These are phyloP conservation scores for Erethizon dorsatum DNA, from an alignment of 2,797 vertebrate species.

Conservation along the genomic window DNA sequence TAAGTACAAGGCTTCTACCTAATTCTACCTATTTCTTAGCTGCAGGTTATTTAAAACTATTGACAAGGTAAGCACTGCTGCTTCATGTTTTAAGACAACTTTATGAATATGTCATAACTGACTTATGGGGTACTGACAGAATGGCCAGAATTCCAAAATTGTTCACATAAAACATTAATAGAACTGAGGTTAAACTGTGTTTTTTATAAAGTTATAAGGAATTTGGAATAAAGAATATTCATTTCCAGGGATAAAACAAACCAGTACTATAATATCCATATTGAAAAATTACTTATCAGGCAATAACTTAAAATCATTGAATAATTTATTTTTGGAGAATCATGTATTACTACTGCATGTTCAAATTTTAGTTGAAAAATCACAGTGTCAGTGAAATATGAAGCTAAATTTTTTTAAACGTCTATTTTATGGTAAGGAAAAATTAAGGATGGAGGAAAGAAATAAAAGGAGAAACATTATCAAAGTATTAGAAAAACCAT, in stretches of 20 bases:
- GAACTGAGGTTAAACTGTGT: conserved; percentile 53
- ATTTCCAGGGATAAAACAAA: conserved; percentile 9
- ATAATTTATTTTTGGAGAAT: conserved; percentile 25
- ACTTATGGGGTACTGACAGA: neutral
- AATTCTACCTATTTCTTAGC: neutral
- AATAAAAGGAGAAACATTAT: conserved; percentile 1
- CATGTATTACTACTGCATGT: neutral
- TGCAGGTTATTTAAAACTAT: conserved; percentile 46
- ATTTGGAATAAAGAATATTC: conserved; percentile 44
- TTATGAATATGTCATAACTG: neutral
- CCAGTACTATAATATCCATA: neutral
- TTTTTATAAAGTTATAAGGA: conserved; percentile 23
- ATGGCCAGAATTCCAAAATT: conserved; percentile 52
- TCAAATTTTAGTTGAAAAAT: conserved; percentile 49
- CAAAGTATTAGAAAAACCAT: conserved; percentile 19
- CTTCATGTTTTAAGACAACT: neutral
- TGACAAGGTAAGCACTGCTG: neutral
- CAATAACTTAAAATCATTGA: conserved; percentile 21
- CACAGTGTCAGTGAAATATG: conserved; percentile 3
- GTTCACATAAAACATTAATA: conserved; percentile 27
- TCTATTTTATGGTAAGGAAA: conserved; percentile 40
- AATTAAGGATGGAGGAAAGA: conserved; percentile 45
- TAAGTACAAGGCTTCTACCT: neutral
- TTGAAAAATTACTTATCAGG: conserved; percentile 1
- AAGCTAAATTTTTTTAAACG: conserved; percentile 20